A percentile compares a stretch with the other conserved stretches of the same genome.
phyloP scores from a whole-genome alignment of 2,113 vertebrate species.

The Rhagologus leucostigma region DNA sequence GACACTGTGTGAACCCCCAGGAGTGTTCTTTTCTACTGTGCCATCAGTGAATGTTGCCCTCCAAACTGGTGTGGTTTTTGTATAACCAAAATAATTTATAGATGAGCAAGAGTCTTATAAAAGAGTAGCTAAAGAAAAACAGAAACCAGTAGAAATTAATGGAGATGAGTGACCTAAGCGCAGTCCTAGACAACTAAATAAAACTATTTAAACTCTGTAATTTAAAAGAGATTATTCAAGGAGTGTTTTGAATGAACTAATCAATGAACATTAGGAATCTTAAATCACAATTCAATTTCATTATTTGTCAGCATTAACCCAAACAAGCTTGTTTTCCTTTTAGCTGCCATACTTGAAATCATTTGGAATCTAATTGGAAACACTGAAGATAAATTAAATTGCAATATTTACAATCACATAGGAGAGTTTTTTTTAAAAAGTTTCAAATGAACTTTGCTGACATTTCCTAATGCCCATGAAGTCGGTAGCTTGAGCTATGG shows the following conservation, averaged over 20 bases:
- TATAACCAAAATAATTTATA: neutral
- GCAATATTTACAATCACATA: neutral
- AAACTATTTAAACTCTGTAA: neutral
- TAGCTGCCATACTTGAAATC: neutral
- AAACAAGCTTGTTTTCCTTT: neutral
- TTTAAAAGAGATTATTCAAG: neutral
- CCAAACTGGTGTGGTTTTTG: neutral
- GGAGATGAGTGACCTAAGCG: neutral
- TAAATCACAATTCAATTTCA: neutral
- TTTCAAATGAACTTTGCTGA: neutral
- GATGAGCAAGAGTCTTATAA: neutral
- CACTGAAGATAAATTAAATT: neutral
- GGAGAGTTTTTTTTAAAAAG: neutral
- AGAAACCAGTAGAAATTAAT: neutral
- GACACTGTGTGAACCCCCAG: fast-evolving
- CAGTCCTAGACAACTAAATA: neutral
- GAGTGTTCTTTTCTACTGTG: neutral
- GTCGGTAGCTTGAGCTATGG: fast-evolving
- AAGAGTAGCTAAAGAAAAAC: neutral
- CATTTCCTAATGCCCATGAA: neutral
- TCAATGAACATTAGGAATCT: neutral
- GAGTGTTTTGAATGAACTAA: neutral
- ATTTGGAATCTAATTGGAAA: neutral
- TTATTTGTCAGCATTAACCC: neutral
- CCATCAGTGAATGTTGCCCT: neutral